Conservation (phyloP, 2,888 invertebrate genomes). For the Microplitis deprimator region DNA sequence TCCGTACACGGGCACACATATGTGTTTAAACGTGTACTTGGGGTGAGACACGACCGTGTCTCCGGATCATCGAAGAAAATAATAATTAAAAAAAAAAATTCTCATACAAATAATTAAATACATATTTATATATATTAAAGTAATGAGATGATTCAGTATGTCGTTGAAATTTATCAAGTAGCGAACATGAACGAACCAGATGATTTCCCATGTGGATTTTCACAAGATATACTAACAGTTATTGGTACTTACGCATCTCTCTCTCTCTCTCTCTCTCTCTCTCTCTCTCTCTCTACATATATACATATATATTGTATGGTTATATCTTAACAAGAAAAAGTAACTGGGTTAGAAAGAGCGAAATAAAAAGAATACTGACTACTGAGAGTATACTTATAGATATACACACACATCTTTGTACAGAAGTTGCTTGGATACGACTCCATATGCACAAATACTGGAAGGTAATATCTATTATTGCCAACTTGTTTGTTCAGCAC, state of each 20-base stretch:
- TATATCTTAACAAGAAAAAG: not conserved
- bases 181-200: not conserved
- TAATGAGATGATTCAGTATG: not conserved
- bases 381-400: not conserved
- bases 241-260: not conserved
- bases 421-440: not conserved
- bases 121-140: not conserved
- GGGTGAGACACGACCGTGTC: too few relatives aligned
- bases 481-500: too few relatives aligned
- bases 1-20: too few relatives aligned
- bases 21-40: too few relatives aligned
- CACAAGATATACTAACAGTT: not conserved
- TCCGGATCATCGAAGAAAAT: too few relatives aligned
- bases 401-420: not conserved
- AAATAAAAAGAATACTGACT: not conserved
- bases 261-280: not conserved
- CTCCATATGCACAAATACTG: conserved; percentile 3
- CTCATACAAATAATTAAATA: too few relatives aligned
- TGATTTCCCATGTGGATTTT: not conserved
- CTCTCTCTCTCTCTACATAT: conserved; percentile 3
- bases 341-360: not conserved
- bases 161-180: not conserved
- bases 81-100: too few relatives aligned
- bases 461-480: not conserved
- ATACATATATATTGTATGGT: conserved; percentile 3